These are phyloP conservation scores for Bacillus rossius DNA, from an alignment of 1,140 invertebrate species.

Conservation along the genomic window DNA sequence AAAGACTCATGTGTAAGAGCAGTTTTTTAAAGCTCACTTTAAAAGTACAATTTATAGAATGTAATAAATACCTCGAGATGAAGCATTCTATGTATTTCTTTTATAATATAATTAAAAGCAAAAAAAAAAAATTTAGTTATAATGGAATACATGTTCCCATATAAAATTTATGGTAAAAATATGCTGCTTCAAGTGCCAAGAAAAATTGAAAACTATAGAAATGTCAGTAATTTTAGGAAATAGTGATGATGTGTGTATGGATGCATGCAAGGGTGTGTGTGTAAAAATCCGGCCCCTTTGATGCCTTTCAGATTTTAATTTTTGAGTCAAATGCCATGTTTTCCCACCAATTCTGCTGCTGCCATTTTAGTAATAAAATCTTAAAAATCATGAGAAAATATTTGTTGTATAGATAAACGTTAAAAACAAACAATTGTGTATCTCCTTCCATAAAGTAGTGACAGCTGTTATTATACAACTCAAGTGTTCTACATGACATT, in stretches of 20 bases:
- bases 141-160: neutral
- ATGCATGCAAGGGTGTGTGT: neutral
- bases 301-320: conserved; percentile 16
- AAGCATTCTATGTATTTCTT: neutral
- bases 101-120: neutral
- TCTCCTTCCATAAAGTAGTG: conserved; percentile 6
- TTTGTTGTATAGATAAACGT: neutral
- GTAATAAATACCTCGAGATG: conserved; percentile 1
- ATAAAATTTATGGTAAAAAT: conserved; percentile 5
- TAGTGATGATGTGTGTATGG: neutral
- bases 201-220: conserved; percentile 1
- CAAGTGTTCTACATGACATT: conserved; percentile 4
- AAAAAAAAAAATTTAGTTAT: neutral
- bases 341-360: conserved; percentile 3
- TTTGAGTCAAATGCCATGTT: conserved; percentile 4
- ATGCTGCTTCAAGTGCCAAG: conserved; percentile 6
- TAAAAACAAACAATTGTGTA: conserved; percentile 6
- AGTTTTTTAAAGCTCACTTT: neutral
- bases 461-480: conserved; percentile 3
- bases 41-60: conserved; percentile 7
- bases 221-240: conserved; percentile 4
- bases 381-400: conserved; percentile 10
- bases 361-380: conserved; percentile 8
- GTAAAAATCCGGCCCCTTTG: conserved; percentile 9
- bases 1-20: neutral